Conservation (phyloP, 2,888 invertebrate species). For the Podotricha telesiphe region DNA sequence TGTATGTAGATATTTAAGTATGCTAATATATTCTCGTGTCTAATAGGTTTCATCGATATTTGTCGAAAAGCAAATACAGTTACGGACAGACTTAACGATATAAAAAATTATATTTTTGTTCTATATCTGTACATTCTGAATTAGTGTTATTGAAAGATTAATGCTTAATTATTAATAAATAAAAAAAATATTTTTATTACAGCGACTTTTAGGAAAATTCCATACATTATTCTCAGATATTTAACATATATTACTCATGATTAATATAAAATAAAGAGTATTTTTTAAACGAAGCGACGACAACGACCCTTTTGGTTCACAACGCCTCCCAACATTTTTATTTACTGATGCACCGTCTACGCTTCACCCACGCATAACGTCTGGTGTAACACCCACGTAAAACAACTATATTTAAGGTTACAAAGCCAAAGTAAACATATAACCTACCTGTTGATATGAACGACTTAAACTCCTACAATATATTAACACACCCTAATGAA, state of each 20-base stretch:
- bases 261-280: not conserved
- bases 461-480: constrained; percentile 36
- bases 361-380: constrained; percentile 67
- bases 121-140: no score
- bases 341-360: constrained; percentile 62
- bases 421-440: constrained; percentile 52
- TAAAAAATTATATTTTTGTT: no score
- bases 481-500: constrained; percentile 31
- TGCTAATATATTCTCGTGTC: not conserved
- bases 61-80: no score
- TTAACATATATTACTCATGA: no score
- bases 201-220: no score
- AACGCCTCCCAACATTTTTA: constrained; percentile 46
- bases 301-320: constrained; percentile 2
- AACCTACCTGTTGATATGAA: constrained; percentile 72
- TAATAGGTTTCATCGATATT: no score
- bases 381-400: constrained; percentile 76
- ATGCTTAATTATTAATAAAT: no score
- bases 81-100: no score
- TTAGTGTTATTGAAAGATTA: no score
- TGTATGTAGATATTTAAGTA: no score
- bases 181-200: no score
- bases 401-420: constrained; percentile 33
- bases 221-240: no score
- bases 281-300: not conserved